These are phyloP conservation scores for Cuculus canorus DNA, from an alignment of 2,797 vertebrate genomes.

Conservation along the genomic window DNA sequence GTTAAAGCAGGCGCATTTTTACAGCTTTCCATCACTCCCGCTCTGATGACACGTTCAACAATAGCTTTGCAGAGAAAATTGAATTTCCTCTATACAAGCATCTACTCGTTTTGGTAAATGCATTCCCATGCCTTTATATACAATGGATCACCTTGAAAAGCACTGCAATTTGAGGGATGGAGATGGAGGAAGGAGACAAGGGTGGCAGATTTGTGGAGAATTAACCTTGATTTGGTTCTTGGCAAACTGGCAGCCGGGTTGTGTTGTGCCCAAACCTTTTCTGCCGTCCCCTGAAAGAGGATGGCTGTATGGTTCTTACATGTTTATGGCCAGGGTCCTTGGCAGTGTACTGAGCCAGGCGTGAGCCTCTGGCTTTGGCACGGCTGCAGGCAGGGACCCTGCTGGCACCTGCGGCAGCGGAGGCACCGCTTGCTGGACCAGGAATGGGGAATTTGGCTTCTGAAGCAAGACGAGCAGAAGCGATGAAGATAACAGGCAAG, in stretches of 20 bases:
- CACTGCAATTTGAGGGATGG: not conserved
- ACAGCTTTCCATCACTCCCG: not conserved
- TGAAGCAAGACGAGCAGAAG: not conserved
- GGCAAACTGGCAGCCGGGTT: not conserved
- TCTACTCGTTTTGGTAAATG: not conserved
- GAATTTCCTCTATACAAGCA: not conserved
- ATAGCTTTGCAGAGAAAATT: not conserved
- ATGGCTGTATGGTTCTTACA: not conserved
- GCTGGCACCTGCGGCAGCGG: not conserved
- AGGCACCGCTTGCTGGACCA: rapidly evolving
- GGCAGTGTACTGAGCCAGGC: not conserved
- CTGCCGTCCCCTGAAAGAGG: not conserved
- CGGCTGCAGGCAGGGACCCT: not conserved
- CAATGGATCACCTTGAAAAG: not conserved
- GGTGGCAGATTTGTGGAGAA: not conserved
- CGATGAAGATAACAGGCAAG: rapidly evolving
- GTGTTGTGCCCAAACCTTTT: not conserved
- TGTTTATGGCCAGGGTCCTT: rapidly evolving
- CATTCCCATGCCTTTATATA: not conserved
- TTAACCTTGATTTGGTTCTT: not conserved
- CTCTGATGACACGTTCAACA: not conserved
- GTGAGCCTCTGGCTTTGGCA: not conserved
- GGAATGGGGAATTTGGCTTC: not conserved
- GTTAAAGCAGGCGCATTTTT: not conserved
- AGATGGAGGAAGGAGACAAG: not conserved